Percentiles rank a stretch among this genome's conserved stretches.
Evolutionary conservation across 2,797 vertebrate species (phyloP).

Genomic region (Orestias chungarensis): DNA sequence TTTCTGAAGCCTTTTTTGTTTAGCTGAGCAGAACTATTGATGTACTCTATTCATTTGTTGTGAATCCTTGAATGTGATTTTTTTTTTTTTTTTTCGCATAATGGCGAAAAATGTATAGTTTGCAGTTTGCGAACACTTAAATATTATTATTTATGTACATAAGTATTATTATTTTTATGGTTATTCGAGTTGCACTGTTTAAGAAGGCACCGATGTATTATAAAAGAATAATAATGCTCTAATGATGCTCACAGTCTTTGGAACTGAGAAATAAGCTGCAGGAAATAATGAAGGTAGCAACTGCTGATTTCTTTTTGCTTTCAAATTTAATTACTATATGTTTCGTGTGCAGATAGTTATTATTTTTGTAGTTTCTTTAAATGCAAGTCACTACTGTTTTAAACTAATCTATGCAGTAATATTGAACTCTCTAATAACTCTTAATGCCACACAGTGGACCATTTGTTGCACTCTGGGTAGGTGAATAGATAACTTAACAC

Average conservation of each 20-base stretch:
- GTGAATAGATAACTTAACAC: neutral
- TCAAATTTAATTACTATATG: neutral
- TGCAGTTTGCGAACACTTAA: too few species aligned
- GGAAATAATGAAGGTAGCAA: neutral
- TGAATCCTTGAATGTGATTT: neutral
- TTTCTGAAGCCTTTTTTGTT: conserved; percentile 16
- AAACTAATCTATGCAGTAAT: neutral
- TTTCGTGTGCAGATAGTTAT: neutral
- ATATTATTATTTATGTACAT: too few species aligned
- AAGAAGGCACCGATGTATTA: neutral
- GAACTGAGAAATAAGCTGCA: neutral
- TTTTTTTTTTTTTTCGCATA: too few species aligned
- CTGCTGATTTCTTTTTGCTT: neutral
- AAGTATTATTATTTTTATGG: too few species aligned
- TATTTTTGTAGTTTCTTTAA: neutral
- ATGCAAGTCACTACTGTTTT: neutral
- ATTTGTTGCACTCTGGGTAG: neutral
- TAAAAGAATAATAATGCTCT: neutral
- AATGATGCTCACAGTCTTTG: neutral
- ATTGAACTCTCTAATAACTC: neutral
- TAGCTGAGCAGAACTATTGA: too few species aligned
- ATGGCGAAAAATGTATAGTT: too few species aligned
- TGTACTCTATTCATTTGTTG: neutral
- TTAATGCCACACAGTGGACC: neutral
- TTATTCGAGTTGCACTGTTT: neutral